Evolutionary conservation across 37 sponge, comb jelly and placozoan species (phyloP).

Genomic region (Geodia barretti): DNA sequence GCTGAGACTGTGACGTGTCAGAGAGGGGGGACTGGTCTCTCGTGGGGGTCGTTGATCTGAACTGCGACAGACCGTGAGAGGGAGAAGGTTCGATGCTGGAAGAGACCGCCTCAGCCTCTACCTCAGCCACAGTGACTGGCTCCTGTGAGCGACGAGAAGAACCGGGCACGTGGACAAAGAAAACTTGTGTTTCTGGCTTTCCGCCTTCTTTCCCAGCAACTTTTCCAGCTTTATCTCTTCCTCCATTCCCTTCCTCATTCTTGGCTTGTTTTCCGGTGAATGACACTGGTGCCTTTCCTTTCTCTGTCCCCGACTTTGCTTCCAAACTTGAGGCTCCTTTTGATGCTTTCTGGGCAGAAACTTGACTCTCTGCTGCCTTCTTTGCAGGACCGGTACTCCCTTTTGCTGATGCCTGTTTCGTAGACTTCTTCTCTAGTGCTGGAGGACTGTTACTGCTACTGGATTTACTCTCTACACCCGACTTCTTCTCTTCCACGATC

Average conservation of each 20-base stretch:
- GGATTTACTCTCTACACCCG: neutral
- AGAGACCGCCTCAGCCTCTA: neutral
- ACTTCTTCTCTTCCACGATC: neutral
- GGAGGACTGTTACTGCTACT: neutral
- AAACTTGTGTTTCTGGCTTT: neutral
- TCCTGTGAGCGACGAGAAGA: neutral
- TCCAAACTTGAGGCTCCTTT: neutral
- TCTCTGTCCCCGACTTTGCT: neutral
- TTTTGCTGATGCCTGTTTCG: neutral
- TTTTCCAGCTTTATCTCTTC: neutral
- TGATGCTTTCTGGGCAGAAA: neutral
- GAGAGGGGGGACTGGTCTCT: neutral
- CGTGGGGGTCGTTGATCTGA: neutral
- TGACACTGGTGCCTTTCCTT: neutral
- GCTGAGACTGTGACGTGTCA: neutral
- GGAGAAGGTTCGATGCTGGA: neutral
- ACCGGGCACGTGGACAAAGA: neutral
- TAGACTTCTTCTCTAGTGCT: neutral
- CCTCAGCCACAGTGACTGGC: neutral
- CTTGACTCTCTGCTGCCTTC: neutral
- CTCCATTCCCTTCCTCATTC: neutral
- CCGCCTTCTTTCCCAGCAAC: neutral
- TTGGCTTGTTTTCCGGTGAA: too few species aligned
- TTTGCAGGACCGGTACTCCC: neutral
- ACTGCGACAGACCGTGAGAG: neutral